Evolutionary conservation across 2,888 invertebrate genomes (phyloP), one percentile per base, ranked within the genome.

Genomic region (Lacanobia wlatinum): DNA sequence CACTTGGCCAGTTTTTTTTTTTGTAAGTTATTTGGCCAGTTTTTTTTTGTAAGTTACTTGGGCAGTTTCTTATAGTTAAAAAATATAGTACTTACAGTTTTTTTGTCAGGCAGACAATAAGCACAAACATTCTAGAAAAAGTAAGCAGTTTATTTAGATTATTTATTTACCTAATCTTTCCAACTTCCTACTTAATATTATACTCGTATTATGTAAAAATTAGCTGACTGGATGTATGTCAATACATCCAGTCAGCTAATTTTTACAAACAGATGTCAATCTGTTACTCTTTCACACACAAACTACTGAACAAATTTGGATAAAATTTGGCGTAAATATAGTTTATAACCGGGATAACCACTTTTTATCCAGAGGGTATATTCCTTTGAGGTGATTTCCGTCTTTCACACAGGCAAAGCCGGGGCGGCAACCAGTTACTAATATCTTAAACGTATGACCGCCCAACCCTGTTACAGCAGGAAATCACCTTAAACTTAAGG

Each of bases 401-500:
- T 5, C 3, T 5, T 40, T 40, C 40, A 5, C 14, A 5, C 14
- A 5, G 43, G 14, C 14, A 14, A 5, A 43, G 43, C 43, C 43
- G 14, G 14, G 43, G 14, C 14, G 14, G 14, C 14, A 43, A 14
- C 14, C 28, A 28, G 28, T 28, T 0, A n/a, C 18, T 4, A 34
- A 48, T 48, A 48, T 52, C 12, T 23, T 40, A 65, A 52, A n/a
- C 28, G 4, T 61, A 18, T 43, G 14, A 8, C 21, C 28, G 4
- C 48, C 21, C n/a, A 56, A 16, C 34, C 34, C 48, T 34, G n/a
- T 58, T 66, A 34, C 55, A 60, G n/a, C 52, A 40, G n/a, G 5
- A 48, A 68, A 78, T 60, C 18, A 48, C 62, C 10, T 67, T 64
- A 50, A 65, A 58, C 23, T 43, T 34, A n/a, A 66, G 38, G 38